Percentiles rank a stretch among this genome's conserved stretches.
phyloP scores from a whole-genome alignment of 1,140 invertebrate species.

The Eciton burchellii region DNA sequence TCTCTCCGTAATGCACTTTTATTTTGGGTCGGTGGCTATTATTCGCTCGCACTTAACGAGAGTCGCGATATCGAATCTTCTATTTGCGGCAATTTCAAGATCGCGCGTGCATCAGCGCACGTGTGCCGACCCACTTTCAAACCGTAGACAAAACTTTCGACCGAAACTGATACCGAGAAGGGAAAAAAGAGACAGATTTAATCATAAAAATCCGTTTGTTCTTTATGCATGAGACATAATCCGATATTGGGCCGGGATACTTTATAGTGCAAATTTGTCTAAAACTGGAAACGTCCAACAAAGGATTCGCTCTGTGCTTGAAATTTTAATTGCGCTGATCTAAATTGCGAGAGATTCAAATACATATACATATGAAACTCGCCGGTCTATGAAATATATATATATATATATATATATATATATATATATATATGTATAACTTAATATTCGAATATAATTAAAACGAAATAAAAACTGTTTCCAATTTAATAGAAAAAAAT shows the following conservation, averaged over 20 bases:
- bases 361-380: conserved; percentile 20
- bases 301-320: conserved; percentile 22
- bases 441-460: conserved; percentile 5
- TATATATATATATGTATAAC: neutral
- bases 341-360: conserved; percentile 50
- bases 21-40: neutral
- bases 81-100: conserved; percentile 7
- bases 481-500: neutral
- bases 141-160: conserved; percentile 33
- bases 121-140: conserved; percentile 32
- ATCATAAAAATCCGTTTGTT: conserved; percentile 49
- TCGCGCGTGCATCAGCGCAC: conserved; percentile 19
- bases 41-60: conserved; percentile 23
- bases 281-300: conserved; percentile 42
- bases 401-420: no score
- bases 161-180: conserved; percentile 4
- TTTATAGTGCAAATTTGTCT: conserved; percentile 59
- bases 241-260: conserved; percentile 52
- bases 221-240: conserved; percentile 59
- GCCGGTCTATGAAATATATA: neutral
- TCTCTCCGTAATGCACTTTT: neutral
- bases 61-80: conserved; percentile 2
- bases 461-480: neutral
- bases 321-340: conserved; percentile 52
- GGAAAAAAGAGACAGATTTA: conserved; percentile 37